These are phyloP conservation scores for Hippasteria phrygiana DNA, from an alignment of 53 echinoderm and acorn worm species.

Conservation along the genomic window DNA sequence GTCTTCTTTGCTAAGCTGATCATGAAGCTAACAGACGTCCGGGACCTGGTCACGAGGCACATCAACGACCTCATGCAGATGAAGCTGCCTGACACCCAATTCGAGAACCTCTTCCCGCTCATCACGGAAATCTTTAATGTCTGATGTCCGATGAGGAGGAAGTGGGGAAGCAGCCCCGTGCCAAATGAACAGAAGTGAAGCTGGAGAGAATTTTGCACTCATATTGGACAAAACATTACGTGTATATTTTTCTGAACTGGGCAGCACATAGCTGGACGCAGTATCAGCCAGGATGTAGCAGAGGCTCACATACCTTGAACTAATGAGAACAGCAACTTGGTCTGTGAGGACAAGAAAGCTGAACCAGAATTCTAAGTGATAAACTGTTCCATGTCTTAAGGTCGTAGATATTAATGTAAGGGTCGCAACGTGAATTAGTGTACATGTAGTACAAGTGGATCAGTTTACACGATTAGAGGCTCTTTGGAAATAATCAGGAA, in stretches of 20 bases:
- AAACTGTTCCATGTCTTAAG: conserved; percentile 39
- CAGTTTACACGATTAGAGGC: background rate
- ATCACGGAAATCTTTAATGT: conserved; percentile 98
- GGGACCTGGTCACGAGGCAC: conserved; percentile 97
- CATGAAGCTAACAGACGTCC: conserved; percentile 97
- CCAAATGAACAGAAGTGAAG: conserved; percentile 2
- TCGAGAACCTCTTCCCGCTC: conserved; percentile 98
- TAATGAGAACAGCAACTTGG: background rate
- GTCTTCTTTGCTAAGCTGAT: conserved; percentile 99
- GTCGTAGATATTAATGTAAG: conserved; percentile 25
- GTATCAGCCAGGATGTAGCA: background rate
- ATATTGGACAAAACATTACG: conserved; percentile 8
- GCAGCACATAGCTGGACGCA: background rate
- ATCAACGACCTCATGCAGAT: conserved; percentile 98
- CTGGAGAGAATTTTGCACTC: background rate
- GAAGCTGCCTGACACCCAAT: conserved; percentile 97
- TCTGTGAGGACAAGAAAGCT: background rate
- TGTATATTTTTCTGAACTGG: background rate
- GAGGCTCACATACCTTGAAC: background rate
- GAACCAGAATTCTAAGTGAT: conserved; percentile 21
- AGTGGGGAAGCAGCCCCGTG: background rate
- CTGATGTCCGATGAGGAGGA: conserved; percentile 56
- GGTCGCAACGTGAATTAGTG: conserved; percentile 25
- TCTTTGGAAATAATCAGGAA: background rate
- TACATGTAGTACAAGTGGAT: background rate